A percentile compares a stretch with the other conserved stretches of the same genome.
These are phyloP conservation scores for Syngnathus floridae DNA, from an alignment of 2,113 vertebrate genomes.

Conservation along the genomic window DNA sequence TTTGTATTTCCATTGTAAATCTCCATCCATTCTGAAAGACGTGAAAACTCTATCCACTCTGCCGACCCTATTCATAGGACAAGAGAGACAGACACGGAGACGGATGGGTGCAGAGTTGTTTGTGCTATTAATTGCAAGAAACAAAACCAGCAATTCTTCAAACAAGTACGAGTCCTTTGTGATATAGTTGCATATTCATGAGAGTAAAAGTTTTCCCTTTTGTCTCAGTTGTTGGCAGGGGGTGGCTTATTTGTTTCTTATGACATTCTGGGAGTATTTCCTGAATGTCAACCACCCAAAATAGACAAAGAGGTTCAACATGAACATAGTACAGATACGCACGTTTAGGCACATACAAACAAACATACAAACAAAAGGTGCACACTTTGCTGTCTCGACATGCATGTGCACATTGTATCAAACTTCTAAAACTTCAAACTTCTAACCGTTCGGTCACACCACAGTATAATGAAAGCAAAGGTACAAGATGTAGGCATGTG, in stretches of 20 bases:
- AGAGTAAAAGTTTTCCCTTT: slow-evolving; percentile 33
- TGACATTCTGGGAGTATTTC: slow-evolving; percentile 37
- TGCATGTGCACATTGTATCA: not conserved
- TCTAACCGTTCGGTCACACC: not conserved
- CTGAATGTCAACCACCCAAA: slow-evolving; percentile 35
- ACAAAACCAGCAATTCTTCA: slow-evolving; percentile 71
- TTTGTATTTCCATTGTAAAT: slow-evolving; percentile 51
- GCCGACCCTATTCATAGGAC: slow-evolving; percentile 28
- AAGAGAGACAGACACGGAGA: not conserved
- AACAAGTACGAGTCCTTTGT: slow-evolving; percentile 63
- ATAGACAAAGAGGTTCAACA: slow-evolving; percentile 27
- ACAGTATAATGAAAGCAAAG: not conserved
- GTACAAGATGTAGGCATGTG: too few species aligned
- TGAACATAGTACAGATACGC: not conserved
- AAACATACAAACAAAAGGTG: slow-evolving; percentile 58
- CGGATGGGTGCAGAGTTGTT: slow-evolving; percentile 54
- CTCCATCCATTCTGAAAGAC: slow-evolving; percentile 19
- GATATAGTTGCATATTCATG: slow-evolving; percentile 72
- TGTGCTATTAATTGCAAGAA: slow-evolving; percentile 73
- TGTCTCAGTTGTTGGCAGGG: slow-evolving; percentile 28
- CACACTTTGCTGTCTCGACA: not conserved
- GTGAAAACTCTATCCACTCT: slow-evolving; percentile 9
- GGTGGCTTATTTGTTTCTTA: slow-evolving; percentile 45
- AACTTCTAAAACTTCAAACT: too few species aligned
- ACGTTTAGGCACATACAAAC: not conserved